Conservation (phyloP, 2,888 invertebrate genomes). For the Tethea ocularis region DNA sequence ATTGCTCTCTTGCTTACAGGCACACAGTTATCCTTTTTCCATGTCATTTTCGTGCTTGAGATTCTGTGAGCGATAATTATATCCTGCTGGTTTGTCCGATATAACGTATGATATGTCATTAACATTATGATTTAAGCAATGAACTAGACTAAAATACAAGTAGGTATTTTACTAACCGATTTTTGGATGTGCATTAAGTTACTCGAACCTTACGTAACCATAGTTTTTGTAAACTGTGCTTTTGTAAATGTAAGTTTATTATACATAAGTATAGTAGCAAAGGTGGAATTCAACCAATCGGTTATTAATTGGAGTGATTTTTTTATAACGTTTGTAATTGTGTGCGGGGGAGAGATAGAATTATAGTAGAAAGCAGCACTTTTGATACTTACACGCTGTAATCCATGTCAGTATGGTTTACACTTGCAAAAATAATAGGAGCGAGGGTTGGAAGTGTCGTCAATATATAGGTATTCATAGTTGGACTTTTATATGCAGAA, state of each 20-base stretch:
- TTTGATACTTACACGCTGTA: conserved; percentile 54
- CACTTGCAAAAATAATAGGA: conserved; percentile 12
- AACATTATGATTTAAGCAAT: conserved; percentile 1
- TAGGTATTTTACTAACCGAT: conserved; percentile 4
- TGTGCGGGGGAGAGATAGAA: conserved; percentile 36
- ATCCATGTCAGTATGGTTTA: conserved; percentile 32
- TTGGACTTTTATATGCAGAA: conserved; percentile 17
- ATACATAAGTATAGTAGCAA: not conserved
- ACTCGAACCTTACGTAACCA: not conserved
- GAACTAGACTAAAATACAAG: not conserved
- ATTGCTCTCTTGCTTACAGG: not conserved
- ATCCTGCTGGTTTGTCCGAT: not conserved
- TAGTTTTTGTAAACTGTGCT: not conserved
- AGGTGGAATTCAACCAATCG: conserved; percentile 28
- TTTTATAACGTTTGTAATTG: conserved; percentile 58
- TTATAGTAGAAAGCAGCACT: conserved; percentile 46
- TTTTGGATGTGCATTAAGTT: not conserved
- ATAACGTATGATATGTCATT: not conserved
- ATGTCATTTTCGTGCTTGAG: not conserved
- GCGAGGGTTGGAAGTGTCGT: conserved; percentile 22
- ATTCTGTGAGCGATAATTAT: not conserved
- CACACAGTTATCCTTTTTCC: not conserved
- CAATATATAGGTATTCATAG: conserved; percentile 20
- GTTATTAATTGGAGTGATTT: conserved; percentile 37
- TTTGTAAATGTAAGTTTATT: not conserved